Evolutionary conservation across 2,113 vertebrate species (phyloP).

Genomic region (Psittacula cyanocephala): DNA sequence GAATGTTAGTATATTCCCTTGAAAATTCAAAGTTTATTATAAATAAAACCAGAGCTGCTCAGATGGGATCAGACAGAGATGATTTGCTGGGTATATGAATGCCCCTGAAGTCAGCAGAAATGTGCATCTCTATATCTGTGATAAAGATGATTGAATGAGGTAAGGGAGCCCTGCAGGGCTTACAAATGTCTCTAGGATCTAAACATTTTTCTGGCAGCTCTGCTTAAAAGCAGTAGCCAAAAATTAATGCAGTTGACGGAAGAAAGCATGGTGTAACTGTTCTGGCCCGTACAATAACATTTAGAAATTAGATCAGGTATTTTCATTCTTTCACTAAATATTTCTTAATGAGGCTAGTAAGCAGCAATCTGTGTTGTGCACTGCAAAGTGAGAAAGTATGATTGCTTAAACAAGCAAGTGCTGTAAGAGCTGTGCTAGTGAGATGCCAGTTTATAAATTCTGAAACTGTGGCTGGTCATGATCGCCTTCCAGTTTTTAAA

Average conservation of each 20-base stretch:
- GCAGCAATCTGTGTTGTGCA: neutral
- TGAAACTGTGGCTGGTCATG: neutral
- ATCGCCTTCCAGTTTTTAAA: neutral
- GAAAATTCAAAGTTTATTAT: conserved; percentile 50
- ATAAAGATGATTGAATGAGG: conserved; percentile 68
- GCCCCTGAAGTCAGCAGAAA: conserved; percentile 66
- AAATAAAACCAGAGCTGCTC: conserved; percentile 31
- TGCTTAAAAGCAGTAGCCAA: conserved; percentile 36
- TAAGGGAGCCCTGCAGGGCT: conserved; percentile 51
- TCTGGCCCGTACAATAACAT: neutral
- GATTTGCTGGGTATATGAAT: conserved; percentile 26
- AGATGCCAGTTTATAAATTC: neutral
- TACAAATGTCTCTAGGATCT: conserved; percentile 26
- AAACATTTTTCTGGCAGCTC: conserved; percentile 54
- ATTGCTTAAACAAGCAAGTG: neutral
- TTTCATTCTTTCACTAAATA: conserved; percentile 22
- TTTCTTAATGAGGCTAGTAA: conserved; percentile 19
- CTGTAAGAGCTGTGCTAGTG: neutral
- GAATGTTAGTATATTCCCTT: neutral
- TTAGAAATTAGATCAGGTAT: neutral
- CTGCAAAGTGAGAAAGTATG: neutral
- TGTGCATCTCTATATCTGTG: conserved; percentile 23
- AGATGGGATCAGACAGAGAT: conserved; percentile 56
- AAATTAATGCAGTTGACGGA: conserved; percentile 1
- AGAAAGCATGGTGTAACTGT: neutral